Base-by-base conservation (phyloP, 2,797 vertebrate genomes). In the Gallinago nigripennis region DNA sequence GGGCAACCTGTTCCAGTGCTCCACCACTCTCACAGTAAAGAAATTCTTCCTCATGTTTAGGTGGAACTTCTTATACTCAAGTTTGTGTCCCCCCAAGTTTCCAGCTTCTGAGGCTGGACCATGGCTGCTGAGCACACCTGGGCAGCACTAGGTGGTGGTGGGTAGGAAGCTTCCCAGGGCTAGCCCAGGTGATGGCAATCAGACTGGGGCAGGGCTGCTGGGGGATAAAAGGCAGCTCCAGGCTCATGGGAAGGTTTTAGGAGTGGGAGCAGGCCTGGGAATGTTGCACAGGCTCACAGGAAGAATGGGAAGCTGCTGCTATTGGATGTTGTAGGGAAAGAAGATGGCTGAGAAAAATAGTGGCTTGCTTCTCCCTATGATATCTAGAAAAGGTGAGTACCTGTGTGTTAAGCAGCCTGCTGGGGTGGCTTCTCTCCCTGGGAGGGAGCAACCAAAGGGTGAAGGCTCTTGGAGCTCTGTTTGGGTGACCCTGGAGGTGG, bases 191-290 rank as follows among this genome's bases (percentile, higher is more conserved):
- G 71, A 31, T 30, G 28, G 37, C 31, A 37, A 45, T 25, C 1
- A 2, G 5, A 7, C 10, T 12, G 30, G 45, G 24, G 8, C 21
- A 63, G 25, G 45, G 19, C 4, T 72, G 31, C 50, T 33, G n/a
- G 30, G 41, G 23, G 16, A 33, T 30, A 69, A 85, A 89, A 79
- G 39, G 72, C 21, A 90, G 51, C 18, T 86, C 8, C 15, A 21
- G 46, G 24, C 0, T 8, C 8, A 2, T 0, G 0, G 12, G 3
- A 23, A 5, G 8, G 4, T 14, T 69, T 65, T 11, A 7, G 33
- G 8, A 8, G 2, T 50, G 19, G 23, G 13, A 76, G 4, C 1
- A 23, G 33, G 3, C 2, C 0, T 86, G 9, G 6, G 27, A 10
- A 9, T 19, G 2, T 30, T 21, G 12, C 0, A 16, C 2, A 18